phyloP scores from a whole-genome alignment of 2,888 invertebrate species.

The Cordylochernes scorpioides region DNA sequence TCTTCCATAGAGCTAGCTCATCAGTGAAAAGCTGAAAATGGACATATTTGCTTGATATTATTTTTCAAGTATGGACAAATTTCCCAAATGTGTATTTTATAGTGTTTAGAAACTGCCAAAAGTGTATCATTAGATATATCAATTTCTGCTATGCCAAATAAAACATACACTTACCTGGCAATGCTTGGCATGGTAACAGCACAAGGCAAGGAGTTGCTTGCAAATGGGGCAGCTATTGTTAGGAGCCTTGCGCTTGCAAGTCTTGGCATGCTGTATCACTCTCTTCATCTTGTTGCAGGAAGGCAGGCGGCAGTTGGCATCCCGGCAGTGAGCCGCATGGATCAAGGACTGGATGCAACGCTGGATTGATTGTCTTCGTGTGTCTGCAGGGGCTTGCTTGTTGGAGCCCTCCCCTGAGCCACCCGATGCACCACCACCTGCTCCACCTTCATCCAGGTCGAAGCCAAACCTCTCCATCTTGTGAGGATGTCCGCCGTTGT shows the following conservation, averaged over 20 bases:
- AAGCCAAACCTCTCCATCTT: slow-evolving; percentile 89
- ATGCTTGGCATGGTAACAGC: slow-evolving; percentile 96
- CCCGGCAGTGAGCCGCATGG: slow-evolving; percentile 88
- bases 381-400: slow-evolving; percentile 46
- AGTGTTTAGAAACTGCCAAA: too few species aligned
- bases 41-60: too few species aligned
- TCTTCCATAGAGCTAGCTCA: too few species aligned
- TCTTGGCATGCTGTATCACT: slow-evolving; percentile 88
- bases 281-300: slow-evolving; percentile 98
- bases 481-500: slow-evolving; percentile 78
- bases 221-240: slow-evolving; percentile 81
- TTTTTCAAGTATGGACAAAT: too few species aligned
- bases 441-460: slow-evolving; percentile 28
- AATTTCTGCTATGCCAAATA: too few species aligned
- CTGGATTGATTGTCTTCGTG: slow-evolving; percentile 63
- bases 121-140: too few species aligned
- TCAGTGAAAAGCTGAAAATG: too few species aligned
- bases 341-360: slow-evolving; percentile 76
- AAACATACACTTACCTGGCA: slow-evolving; percentile 29
- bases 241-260: slow-evolving; percentile 63
- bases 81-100: too few species aligned
- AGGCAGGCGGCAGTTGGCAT: slow-evolving; percentile 87
- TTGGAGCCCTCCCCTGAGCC: slow-evolving; percentile 3
- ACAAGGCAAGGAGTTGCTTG: slow-evolving; percentile 90
- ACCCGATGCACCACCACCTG: too few species aligned